Percentiles rank a stretch among this genome's conserved stretches.
These are phyloP conservation scores for Heteromyza rotundicornis DNA, from an alignment of 2,888 invertebrate genomes.

Conservation along the genomic window DNA sequence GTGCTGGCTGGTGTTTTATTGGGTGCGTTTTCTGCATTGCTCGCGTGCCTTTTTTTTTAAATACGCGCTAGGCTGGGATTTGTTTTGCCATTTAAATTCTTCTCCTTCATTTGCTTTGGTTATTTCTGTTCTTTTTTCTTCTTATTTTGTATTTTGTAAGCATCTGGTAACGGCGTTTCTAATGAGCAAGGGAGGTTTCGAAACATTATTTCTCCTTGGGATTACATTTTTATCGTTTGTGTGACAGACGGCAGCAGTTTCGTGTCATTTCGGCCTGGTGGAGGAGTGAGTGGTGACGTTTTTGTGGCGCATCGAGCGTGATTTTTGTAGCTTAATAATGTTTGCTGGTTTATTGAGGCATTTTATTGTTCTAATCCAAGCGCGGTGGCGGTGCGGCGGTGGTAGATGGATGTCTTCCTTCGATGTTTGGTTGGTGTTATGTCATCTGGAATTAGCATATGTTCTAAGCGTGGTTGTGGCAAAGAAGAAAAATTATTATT, in stretches of 20 bases:
- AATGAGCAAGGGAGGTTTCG: conserved; percentile 17
- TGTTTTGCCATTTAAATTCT: conserved; percentile 61
- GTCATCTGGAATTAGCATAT: conserved; percentile 12
- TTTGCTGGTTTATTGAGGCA: conserved; percentile 43
- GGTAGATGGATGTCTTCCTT: too few relatives aligned
- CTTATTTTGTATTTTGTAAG: conserved; percentile 8
- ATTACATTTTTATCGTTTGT: conserved; percentile 56
- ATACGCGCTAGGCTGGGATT: conserved; percentile 40
- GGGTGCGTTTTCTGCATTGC: conserved; percentile 20
- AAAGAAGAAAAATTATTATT: too few relatives aligned
- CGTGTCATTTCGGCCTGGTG: conserved; percentile 31
- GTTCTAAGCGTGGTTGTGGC: too few relatives aligned
- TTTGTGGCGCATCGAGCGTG: conserved; percentile 48
- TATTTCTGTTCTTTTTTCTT: conserved; percentile 17
- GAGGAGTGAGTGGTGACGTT: too few relatives aligned
- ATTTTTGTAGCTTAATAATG: conserved; percentile 56
- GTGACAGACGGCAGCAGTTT: conserved; percentile 54
- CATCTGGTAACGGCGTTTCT: conserved; percentile 20
- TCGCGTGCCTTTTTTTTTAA: conserved; percentile 37
- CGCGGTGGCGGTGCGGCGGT: too few relatives aligned
- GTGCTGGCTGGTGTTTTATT: conserved; percentile 29
- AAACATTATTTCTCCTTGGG: conserved; percentile 52
- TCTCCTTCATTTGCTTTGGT: conserved; percentile 59
- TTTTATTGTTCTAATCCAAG: conserved; percentile 38
- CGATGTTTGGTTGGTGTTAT: conserved; percentile 21